Evolutionary conservation across 2,888 invertebrate species (phyloP), one percentile per base, ranked within the genome.

Genomic region (Nemoura dubitans): DNA sequence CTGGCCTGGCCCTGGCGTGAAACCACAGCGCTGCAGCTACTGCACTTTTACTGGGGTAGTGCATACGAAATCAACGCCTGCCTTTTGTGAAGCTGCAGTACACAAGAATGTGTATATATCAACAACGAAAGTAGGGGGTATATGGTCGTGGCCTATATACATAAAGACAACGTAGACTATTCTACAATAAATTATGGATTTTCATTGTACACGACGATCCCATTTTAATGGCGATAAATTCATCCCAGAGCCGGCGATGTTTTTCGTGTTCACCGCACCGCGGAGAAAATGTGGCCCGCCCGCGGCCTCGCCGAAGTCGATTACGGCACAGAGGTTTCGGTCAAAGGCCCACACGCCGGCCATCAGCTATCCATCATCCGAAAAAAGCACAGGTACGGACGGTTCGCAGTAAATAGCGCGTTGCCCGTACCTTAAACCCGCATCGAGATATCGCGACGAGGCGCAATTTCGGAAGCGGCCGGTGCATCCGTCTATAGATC

Each of bases 271-370:
- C 43, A 28, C 36, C 59, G 59, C 3, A 1, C 59, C 6, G 36
- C 36, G 76, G 43, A 30, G 76, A 85, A 76, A n/a, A 28, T 85
- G 85, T 85, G 29, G 27, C n/a, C 43, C 21, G 27, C 85, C 85
- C 29, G 85, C 59, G 77, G 77, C 77, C 77, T 29, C 76, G 27
- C 26, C 21, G 59, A 14, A 59, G 59, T 59, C 59, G 59, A 59
- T 59, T 59, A 59, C 16, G 21, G 59, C 16, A 21, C 59, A 59
- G 59, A 59, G 14, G 59, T 10, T 59, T 21, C 59, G 59, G 59
- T 59, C 59, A 59, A 59, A 59, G 59, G 59, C 59, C 14, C n/a
- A n/a, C n/a, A 21, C 59, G 10, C 10, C 21, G 21, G 59, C 21
- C 16, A 59, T 14, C 36, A 36, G 36, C 59, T 59, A 59, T 59